Conservation (phyloP, 2,888 invertebrate species). For the Philonicus albiceps region DNA sequence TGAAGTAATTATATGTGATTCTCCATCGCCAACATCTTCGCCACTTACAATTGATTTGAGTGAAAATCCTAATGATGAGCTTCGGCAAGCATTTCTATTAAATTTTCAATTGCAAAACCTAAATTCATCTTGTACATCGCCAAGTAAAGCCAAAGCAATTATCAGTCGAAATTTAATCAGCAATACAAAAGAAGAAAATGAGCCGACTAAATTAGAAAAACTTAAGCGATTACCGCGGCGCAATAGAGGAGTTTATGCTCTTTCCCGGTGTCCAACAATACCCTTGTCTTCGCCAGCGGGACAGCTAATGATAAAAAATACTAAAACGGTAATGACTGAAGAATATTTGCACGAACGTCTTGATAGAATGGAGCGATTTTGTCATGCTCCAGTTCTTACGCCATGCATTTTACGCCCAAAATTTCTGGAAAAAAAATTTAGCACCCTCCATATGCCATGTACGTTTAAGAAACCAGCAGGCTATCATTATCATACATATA, state of each 20-base stretch:
- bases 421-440: slow-evolving; percentile 57
- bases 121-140: slow-evolving; percentile 42
- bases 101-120: slow-evolving; percentile 63
- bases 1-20: slow-evolving; percentile 63
- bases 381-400: slow-evolving; percentile 62
- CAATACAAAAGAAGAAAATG: slow-evolving; percentile 9
- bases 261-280: slow-evolving; percentile 64
- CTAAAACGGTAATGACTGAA: slow-evolving; percentile 62
- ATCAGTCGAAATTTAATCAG: slow-evolving; percentile 45
- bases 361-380: slow-evolving; percentile 66
- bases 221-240: slow-evolving; percentile 61
- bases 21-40: slow-evolving; percentile 54
- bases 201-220: slow-evolving; percentile 52
- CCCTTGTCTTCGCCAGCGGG: slow-evolving; percentile 68
- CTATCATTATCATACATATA: slow-evolving; percentile 52
- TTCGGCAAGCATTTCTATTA: slow-evolving; percentile 63
- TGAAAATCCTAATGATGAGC: slow-evolving; percentile 55
- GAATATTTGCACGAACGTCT: slow-evolving; percentile 65
- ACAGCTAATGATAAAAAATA: slow-evolving; percentile 63
- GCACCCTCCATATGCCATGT: slow-evolving; percentile 53
- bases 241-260: slow-evolving; percentile 62
- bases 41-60: not conserved
- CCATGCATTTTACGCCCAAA: slow-evolving; percentile 53
- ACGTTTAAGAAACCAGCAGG: slow-evolving; percentile 56
- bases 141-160: slow-evolving; percentile 14